Evolutionary conservation across 37 sponge, comb jelly and placozoan genomes (phyloP), one percentile per base, ranked within the genome.

Genomic region (Petrosia ficiformis): DNA sequence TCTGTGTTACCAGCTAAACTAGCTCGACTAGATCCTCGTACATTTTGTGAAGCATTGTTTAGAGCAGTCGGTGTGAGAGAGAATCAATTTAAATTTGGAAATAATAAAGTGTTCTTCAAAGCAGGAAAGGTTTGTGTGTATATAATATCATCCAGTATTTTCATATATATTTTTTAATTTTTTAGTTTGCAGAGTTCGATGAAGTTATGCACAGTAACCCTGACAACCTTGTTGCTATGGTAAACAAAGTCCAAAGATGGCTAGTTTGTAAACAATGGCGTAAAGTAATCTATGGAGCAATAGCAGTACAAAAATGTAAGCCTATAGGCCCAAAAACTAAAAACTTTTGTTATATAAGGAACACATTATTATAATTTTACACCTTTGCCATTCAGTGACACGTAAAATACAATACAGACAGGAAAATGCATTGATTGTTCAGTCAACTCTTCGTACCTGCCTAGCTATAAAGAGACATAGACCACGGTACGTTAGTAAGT

Each of bases 141-240:
- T 28, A 48, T 42, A 60, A 29, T 77, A 29, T 24, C 6, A 6
- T 65, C 36, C 25, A 5, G 32, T 22, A 42, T 64, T 48, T 41
- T 41, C 2, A 40, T 64, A 34, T 11, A 58, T 58, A 59, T 75
- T 31, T 19, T 71, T 69, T 26, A 39, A 42, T 3, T 31, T 39
- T 32, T 10, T 67, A 97, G 98, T 97, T 97, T 89, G 98, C 98
- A n/a, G 95, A 91, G 67, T 91, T 97, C 71, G 98, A 97, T 65
- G 83, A 91, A 77, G 71, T 97, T 57, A 91, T 97, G 90, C 73
- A 89, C 52, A 76, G 89, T 72, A 92, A 91, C 40, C 81, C 90
- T 22, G 92, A 89, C 1, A 81, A 86, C 63, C 84, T 93, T 8
- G 19, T 31, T 0, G 60, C 65, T 14, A 74, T 97, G 81, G 81